phyloP scores from a whole-genome alignment of 1,140 invertebrate species.

The Tenebrio molitor region DNA sequence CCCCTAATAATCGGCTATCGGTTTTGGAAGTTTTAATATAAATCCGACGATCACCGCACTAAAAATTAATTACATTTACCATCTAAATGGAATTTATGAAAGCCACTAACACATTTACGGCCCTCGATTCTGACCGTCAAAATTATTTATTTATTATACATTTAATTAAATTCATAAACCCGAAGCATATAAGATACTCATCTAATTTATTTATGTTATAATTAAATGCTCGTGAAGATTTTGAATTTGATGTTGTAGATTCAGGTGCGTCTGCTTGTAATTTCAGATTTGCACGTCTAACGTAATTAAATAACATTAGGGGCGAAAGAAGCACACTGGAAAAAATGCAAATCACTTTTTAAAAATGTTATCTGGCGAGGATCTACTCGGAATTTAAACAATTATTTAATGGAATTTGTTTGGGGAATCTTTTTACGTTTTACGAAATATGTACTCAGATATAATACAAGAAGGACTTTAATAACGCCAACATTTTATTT shows the following conservation, averaged over 20 bases:
- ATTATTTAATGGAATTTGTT: background rate
- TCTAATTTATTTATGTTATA: slow-evolving; percentile 21
- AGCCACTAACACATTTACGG: background rate
- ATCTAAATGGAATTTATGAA: slow-evolving; percentile 11
- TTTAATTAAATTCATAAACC: slow-evolving; percentile 11
- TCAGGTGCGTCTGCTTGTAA: slow-evolving; percentile 25
- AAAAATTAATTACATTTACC: slow-evolving; percentile 9
- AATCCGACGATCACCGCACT: slow-evolving; percentile 2
- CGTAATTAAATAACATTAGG: slow-evolving; percentile 28
- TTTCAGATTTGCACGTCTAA: slow-evolving; percentile 34
- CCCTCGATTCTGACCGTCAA: no score
- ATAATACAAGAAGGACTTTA: no score
- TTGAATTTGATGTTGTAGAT: background rate
- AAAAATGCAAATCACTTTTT: slow-evolving; percentile 36
- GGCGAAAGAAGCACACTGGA: slow-evolving; percentile 25
- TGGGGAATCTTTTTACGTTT: no score
- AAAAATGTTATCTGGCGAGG: background rate
- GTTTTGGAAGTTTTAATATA: slow-evolving; percentile 20
- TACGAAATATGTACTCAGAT: no score
- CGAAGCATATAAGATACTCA: background rate
- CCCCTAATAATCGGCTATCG: slow-evolving; percentile 1
- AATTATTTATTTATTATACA: slow-evolving; percentile 6
- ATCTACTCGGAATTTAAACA: slow-evolving; percentile 5
- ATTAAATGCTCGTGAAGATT: slow-evolving; percentile 6
- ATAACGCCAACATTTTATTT: no score